These are phyloP conservation scores for Micronycteris hirsuta DNA, from an alignment of 2,113 vertebrate species.

Conservation along the genomic window DNA sequence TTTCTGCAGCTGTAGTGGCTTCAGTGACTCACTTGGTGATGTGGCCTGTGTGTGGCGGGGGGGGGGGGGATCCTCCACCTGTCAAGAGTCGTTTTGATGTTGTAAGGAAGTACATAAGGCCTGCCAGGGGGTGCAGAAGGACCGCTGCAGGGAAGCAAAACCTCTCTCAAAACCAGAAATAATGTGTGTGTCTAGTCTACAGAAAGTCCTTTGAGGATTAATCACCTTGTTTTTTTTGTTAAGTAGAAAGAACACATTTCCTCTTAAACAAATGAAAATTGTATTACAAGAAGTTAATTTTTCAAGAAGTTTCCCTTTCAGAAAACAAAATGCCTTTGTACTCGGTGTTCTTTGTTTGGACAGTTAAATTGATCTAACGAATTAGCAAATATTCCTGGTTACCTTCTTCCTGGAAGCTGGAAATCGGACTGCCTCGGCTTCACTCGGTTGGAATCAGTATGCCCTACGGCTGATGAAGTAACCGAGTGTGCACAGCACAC, in stretches of 20 bases:
- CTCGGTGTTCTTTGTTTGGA: not conserved
- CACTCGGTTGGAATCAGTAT: not conserved
- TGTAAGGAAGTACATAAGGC: not conserved
- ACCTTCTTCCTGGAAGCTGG: not conserved
- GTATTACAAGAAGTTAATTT: constrained; percentile 1
- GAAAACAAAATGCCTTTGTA: not conserved
- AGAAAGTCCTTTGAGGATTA: not conserved
- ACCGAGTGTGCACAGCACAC: not conserved
- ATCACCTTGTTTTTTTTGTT: not conserved
- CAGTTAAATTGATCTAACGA: not conserved
- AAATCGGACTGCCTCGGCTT: not conserved
- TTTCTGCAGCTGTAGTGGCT: not conserved
- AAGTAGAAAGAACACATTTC: not conserved
- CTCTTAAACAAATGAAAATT: constrained; percentile 46
- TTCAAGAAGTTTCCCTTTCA: constrained; percentile 39
- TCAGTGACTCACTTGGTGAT: not conserved
- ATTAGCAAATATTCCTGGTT: not conserved
- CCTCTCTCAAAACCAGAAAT: too few species aligned
- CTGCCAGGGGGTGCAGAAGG: not conserved
- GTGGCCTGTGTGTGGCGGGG: not conserved
- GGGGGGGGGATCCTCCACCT: too few species aligned
- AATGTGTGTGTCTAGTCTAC: not conserved
- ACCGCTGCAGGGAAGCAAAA: not conserved
- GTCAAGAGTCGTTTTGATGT: not conserved
- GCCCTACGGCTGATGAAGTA: not conserved